Conservation (phyloP, 1,140 invertebrate species). For the Drosophila bocqueti region DNA sequence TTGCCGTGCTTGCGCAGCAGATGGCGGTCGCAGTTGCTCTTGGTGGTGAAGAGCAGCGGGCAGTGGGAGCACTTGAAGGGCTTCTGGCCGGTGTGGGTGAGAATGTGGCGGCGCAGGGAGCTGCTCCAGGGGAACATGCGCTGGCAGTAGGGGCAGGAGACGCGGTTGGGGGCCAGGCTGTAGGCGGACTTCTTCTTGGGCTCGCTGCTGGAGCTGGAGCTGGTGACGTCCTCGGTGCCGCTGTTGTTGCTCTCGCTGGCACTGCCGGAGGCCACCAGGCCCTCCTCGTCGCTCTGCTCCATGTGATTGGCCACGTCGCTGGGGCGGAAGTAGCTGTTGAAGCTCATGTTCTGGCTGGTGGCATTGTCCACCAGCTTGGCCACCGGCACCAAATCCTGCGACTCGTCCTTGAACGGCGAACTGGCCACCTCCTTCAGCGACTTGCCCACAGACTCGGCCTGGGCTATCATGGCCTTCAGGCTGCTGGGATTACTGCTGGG, state of each 20-base stretch:
- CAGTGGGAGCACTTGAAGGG: slow-evolving; percentile 97
- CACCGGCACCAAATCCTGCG: slow-evolving; percentile 90
- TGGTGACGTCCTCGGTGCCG: slow-evolving; percentile 90
- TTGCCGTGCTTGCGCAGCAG: slow-evolving; percentile 94
- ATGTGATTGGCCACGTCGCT: slow-evolving; percentile 84
- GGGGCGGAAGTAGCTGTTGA: slow-evolving; percentile 87
- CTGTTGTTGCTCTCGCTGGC: slow-evolving; percentile 92
- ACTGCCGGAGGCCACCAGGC: slow-evolving; percentile 89
- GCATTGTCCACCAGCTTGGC: slow-evolving; percentile 92
- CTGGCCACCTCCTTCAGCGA: slow-evolving; percentile 81
- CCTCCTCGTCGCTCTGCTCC: slow-evolving; percentile 90
- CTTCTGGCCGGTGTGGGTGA: slow-evolving; percentile 98
- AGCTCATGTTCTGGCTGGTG: slow-evolving; percentile 88
- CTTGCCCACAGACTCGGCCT: slow-evolving; percentile 79
- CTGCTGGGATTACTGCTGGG: slow-evolving; percentile 33
- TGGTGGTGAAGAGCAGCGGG: slow-evolving; percentile 96
- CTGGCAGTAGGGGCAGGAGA: slow-evolving; percentile 95
- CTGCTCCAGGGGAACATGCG: slow-evolving; percentile 98
- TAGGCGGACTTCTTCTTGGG: slow-evolving; percentile 95
- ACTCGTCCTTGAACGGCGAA: slow-evolving; percentile 85
- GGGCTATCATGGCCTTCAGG: slow-evolving; percentile 77
- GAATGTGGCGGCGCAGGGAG: slow-evolving; percentile 95
- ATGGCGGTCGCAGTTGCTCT: slow-evolving; percentile 98
- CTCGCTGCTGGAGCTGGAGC: slow-evolving; percentile 70
- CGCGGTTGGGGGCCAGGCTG: slow-evolving; percentile 96